Base-by-base conservation (phyloP, 2,888 invertebrate species). In the Cyrtodaria siliqua region DNA sequence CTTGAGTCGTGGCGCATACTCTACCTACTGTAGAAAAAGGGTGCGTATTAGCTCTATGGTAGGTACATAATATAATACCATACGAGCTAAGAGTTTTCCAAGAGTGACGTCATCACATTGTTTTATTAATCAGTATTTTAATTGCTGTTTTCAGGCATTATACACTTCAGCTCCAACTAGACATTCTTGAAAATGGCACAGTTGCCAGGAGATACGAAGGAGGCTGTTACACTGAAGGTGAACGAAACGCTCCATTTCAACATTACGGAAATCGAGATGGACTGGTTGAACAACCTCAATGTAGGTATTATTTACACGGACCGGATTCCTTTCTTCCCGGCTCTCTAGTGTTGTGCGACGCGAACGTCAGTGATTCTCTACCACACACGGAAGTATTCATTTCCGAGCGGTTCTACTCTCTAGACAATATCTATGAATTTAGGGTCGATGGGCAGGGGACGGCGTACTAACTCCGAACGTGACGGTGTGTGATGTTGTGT, bases 381-480 rank as follows among this genome's bases (percentile, higher is more conserved):
- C 56, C 56, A 1, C 38, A 76, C 40, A 72, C 79, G 12, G 50
- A 66, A 29, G 79, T 79, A 24, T 79, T 79, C 63, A 67, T 79
- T 20, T 79, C 74, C 40, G 50, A 76, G 44, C 16, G 26, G 16
- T 76, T 70, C 27, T 70, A 70, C 33, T 55, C 76, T 6, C 29
- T 18, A 16, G 70, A 70, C 1, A 70, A 80, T 23, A 47, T 73
- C 23, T 80, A 76, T 33, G 26, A 47, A 23, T 80, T 80, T 49
- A n/a, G 63, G 29, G 60, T 80, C 6, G 75, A 73, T 42, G 40
- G 33, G n/a, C 16, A 59, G 2, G 76, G 80, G 8, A 33, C 29
- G 23, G 80, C 80, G 9, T 73, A 60, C 59, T 80, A 33, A 52
- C 80, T 8, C 80, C 80, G 18, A 80, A 80, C 60, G 80, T 80